Conservation (phyloP, 1,140 invertebrate species). For the Eulimnadia texana region DNA sequence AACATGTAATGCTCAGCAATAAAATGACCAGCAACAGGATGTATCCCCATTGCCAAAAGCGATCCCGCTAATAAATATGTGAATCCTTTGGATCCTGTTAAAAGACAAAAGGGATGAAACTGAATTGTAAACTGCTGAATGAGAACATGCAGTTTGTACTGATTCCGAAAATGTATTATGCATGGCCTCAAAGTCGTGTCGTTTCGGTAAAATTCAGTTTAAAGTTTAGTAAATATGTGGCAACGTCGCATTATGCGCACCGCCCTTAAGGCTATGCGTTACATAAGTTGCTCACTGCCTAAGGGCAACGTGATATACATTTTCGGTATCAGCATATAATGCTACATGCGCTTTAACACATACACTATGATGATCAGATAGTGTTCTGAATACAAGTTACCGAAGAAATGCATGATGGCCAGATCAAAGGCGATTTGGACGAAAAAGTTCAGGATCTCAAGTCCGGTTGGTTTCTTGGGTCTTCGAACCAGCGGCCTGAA, state of each 20-base stretch:
- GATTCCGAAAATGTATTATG: too few relatives aligned
- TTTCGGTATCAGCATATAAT: too few relatives aligned
- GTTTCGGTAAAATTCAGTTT: too few relatives aligned
- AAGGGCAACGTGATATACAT: too few relatives aligned
- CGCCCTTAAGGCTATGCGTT: too few relatives aligned
- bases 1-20: conserved; percentile 99
- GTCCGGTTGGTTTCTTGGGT: conserved; percentile 62
- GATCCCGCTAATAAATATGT: conserved; percentile 78
- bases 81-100: conserved; percentile 58
- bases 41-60: conserved; percentile 85
- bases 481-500: conserved; percentile 79
- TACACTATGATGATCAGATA: too few relatives aligned
- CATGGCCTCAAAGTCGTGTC: too few relatives aligned
- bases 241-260: too few relatives aligned
- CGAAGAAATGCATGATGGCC: conserved; percentile 60
- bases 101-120: conserved; percentile 16
- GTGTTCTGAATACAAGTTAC: conserved; percentile 35
- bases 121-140: background rate
- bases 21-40: conserved; percentile 97
- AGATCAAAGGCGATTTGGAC: conserved; percentile 78
- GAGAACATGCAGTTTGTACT: background rate
- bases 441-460: conserved; percentile 74
- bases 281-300: too few relatives aligned
- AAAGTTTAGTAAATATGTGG: too few relatives aligned
- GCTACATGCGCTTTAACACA: too few relatives aligned